Evolutionary conservation across 2,113 vertebrate species (phyloP).

Genomic region (Pygoscelis antarcticus): DNA sequence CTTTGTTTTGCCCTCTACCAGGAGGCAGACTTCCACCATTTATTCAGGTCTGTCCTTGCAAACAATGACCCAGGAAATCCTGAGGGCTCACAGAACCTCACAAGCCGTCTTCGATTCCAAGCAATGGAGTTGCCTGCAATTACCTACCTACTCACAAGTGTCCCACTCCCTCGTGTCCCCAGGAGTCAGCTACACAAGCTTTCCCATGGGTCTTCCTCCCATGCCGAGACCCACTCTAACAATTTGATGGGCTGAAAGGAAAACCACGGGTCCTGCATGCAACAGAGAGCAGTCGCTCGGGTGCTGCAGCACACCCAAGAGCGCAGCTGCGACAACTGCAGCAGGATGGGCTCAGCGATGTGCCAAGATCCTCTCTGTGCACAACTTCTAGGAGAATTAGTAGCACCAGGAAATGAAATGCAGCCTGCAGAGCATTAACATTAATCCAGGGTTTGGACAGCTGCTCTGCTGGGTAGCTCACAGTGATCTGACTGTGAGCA

Average conservation of each 20-base stretch:
- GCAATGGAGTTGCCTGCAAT: background rate
- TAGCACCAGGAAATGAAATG: background rate
- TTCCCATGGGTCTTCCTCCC: too few relatives aligned
- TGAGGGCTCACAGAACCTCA: background rate
- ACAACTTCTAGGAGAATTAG: background rate
- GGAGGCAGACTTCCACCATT: background rate
- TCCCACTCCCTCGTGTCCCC: background rate
- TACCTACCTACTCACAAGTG: background rate
- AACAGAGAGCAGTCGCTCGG: background rate
- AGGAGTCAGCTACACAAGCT: background rate
- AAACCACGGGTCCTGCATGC: fast-evolving
- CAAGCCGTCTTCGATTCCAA: background rate
- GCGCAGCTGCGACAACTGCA: fast-evolving
- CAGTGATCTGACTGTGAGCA: background rate
- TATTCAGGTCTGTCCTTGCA: background rate
- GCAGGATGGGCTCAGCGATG: fast-evolving
- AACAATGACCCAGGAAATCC: background rate
- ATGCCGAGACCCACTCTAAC: background rate
- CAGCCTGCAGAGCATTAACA: background rate
- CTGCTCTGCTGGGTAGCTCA: background rate
- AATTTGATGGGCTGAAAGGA: background rate
- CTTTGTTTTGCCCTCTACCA: background rate
- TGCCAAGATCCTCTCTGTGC: background rate
- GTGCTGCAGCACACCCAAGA: background rate
- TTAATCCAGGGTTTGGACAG: background rate